A percentile compares a stretch with the other conserved stretches of the same genome.
These are phyloP conservation scores for Scomber scombrus DNA, from an alignment of 2,113 vertebrate species.

Conservation along the genomic window DNA sequence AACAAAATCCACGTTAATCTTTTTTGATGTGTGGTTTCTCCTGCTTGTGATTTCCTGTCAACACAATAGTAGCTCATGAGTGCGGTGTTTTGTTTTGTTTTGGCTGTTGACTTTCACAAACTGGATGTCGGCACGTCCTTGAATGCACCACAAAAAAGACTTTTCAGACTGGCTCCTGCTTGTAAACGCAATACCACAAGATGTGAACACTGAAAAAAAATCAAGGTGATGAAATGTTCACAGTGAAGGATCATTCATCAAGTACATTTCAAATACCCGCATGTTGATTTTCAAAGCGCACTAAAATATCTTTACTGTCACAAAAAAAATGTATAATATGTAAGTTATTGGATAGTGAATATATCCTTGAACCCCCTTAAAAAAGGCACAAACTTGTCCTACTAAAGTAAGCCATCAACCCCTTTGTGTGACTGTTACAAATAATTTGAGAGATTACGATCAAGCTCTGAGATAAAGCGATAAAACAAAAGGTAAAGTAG, in stretches of 20 bases:
- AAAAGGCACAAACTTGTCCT: slow-evolving; percentile 4
- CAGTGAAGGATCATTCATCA: slow-evolving; percentile 17
- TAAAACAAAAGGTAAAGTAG: background rate
- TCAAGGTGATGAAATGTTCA: slow-evolving; percentile 14
- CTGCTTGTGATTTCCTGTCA: background rate
- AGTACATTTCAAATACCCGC: background rate
- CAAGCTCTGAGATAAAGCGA: slow-evolving; percentile 6
- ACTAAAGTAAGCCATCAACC: background rate
- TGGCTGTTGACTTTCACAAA: background rate
- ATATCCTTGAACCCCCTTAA: background rate
- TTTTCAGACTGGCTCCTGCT: slow-evolving; percentile 37
- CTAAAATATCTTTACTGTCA: background rate
- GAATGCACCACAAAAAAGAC: slow-evolving; percentile 37
- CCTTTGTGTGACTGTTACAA: slow-evolving; percentile 15
- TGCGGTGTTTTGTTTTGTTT: background rate
- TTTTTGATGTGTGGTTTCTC: background rate
- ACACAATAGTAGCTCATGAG: background rate
- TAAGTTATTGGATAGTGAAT: slow-evolving; percentile 3
- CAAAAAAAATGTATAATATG: background rate
- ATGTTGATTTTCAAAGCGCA: slow-evolving; percentile 6
- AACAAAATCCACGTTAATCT: slow-evolving; percentile 3
- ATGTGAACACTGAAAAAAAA: slow-evolving; percentile 11
- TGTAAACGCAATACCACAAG: slow-evolving; percentile 14
- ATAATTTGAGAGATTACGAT: slow-evolving; percentile 46
- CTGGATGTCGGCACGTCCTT: background rate